phyloP scores from a whole-genome alignment of 2,113 vertebrate species.

The Parus major region DNA sequence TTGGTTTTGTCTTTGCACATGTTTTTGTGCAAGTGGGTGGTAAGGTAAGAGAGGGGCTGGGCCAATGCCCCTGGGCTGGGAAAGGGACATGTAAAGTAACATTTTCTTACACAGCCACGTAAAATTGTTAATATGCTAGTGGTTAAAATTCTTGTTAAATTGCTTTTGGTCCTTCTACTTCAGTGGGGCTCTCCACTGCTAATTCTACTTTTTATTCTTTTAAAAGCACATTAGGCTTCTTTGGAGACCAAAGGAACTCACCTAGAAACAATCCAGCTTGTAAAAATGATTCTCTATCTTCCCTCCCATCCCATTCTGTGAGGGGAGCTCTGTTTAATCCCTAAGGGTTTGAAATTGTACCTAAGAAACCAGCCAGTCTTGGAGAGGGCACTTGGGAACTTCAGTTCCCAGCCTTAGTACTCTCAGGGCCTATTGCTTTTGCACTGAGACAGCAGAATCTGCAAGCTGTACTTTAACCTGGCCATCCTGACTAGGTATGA shows the following conservation, averaged over 20 bases:
- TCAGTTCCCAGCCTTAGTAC: background rate
- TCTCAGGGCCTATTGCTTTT: background rate
- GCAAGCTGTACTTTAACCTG: background rate
- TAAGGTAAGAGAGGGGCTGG: background rate
- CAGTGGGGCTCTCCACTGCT: background rate
- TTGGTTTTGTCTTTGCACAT: background rate
- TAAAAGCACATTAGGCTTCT: background rate
- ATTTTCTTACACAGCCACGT: background rate
- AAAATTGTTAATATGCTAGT: background rate
- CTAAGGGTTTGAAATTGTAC: rapidly evolving
- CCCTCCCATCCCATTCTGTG: background rate
- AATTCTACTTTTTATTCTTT: background rate
- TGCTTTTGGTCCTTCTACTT: background rate
- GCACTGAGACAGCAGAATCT: background rate
- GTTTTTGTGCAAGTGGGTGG: background rate
- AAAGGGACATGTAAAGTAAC: background rate
- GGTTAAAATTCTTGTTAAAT: background rate
- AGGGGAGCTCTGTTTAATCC: background rate
- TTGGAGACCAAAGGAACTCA: background rate
- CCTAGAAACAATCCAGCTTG: background rate
- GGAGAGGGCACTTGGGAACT: background rate
- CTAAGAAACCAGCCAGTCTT: background rate
- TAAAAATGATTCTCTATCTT: background rate
- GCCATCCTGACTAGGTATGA: background rate
- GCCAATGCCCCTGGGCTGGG: rapidly evolving